phyloP scores from a whole-genome alignment of 2,113 vertebrate genomes.

The Dromaius novaehollandiae region DNA sequence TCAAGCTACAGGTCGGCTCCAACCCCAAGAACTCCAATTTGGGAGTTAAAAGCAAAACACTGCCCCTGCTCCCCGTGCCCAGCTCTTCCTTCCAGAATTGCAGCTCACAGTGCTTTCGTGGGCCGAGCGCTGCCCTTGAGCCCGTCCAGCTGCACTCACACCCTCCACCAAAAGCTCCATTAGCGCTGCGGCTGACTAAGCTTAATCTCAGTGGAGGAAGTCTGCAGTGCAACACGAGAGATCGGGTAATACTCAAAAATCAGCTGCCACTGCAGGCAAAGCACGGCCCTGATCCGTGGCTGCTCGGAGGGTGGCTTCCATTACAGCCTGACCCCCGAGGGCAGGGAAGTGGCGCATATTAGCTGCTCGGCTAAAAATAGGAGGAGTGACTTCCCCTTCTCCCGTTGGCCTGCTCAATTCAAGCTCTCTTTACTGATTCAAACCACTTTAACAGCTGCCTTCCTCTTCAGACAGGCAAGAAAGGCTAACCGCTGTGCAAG shows the following conservation, averaged over 20 bases:
- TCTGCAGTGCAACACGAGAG: background rate
- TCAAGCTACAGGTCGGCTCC: background rate
- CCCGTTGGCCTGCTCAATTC: background rate
- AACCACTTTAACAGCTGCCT: background rate
- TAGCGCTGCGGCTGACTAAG: background rate
- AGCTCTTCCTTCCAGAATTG: no score
- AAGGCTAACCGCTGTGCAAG: background rate
- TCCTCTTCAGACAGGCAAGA: background rate
- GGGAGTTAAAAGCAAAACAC: background rate
- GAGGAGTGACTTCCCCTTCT: background rate
- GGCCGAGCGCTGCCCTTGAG: fast-evolving
- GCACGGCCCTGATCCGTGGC: background rate
- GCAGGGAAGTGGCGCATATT: background rate
- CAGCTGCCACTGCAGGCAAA: background rate
- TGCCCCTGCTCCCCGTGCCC: background rate
- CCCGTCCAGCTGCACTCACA: fast-evolving
- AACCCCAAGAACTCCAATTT: background rate
- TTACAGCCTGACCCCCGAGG: background rate
- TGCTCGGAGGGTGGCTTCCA: constrained; percentile 22
- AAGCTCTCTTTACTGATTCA: background rate
- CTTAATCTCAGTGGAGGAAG: background rate
- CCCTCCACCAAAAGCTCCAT: background rate
- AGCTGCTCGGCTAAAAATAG: constrained; percentile 41
- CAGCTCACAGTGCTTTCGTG: no score
- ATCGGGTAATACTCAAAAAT: background rate